phyloP scores from a whole-genome alignment of 2,797 vertebrate genomes.

The Gambusia yucatana region DNA sequence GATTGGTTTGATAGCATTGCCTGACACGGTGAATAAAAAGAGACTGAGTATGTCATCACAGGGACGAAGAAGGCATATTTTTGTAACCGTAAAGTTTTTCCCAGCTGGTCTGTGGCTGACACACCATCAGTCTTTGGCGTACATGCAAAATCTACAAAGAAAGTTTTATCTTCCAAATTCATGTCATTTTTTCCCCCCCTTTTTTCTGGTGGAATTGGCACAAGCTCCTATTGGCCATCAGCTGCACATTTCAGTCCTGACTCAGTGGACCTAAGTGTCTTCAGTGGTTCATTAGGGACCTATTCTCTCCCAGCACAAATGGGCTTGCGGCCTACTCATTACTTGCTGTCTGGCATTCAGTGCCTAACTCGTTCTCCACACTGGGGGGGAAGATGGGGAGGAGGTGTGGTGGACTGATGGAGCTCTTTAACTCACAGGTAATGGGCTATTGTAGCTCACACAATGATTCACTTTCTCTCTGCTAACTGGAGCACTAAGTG shows the following conservation, averaged over 20 bases:
- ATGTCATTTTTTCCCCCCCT: slow-evolving; percentile 7
- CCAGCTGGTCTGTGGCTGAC: slow-evolving; percentile 23
- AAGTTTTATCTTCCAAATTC: slow-evolving; percentile 34
- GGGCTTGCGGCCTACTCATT: slow-evolving; percentile 74
- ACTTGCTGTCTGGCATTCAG: slow-evolving; percentile 63
- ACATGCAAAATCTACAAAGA: slow-evolving; percentile 38
- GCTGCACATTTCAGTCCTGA: slow-evolving; percentile 68
- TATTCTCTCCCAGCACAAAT: slow-evolving; percentile 69
- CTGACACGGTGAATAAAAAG: slow-evolving; percentile 49
- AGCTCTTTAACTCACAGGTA: slow-evolving; percentile 72
- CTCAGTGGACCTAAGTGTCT: slow-evolving; percentile 66
- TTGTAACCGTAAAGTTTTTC: slow-evolving; percentile 22
- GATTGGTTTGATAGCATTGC: slow-evolving; percentile 35
- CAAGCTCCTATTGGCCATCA: slow-evolving; percentile 63
- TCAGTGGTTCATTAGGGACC: slow-evolving; percentile 75
- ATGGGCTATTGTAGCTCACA: slow-evolving; percentile 69
- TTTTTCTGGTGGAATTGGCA: slow-evolving; percentile 58
- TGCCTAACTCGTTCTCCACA: slow-evolving; percentile 52
- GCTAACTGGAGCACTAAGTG: slow-evolving; percentile 66
- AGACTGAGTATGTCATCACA: slow-evolving; percentile 33
- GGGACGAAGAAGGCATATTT: slow-evolving; percentile 37
- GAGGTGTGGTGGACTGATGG: slow-evolving; percentile 60
- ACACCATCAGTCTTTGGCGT: slow-evolving; percentile 27
- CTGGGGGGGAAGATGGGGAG: slow-evolving; percentile 42
- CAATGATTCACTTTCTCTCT: slow-evolving; percentile 62